A percentile compares a stretch with the other conserved stretches of the same genome.
Conservation (phyloP, 2,888 invertebrate species). For the Lasioglossum malachurum region DNA sequence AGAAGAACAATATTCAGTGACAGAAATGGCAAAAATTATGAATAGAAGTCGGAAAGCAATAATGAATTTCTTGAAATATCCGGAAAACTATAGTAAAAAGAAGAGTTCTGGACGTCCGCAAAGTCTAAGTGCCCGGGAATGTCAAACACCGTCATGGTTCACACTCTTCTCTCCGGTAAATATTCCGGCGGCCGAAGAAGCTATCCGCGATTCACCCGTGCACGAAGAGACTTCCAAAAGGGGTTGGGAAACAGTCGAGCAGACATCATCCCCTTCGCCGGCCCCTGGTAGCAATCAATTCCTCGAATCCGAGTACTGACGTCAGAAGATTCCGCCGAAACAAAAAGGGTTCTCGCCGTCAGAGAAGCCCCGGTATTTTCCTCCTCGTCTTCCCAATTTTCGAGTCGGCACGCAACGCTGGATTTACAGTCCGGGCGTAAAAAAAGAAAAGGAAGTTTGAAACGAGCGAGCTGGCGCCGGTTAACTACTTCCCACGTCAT, state of each 20-base stretch:
- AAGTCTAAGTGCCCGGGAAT: no score
- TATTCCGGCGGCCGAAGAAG: background rate
- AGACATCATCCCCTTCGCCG: slow-evolving; percentile 2
- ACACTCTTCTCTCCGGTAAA: background rate
- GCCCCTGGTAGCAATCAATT: background rate
- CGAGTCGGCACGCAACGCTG: slow-evolving; percentile 32
- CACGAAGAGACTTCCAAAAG: background rate
- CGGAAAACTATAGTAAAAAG: no score
- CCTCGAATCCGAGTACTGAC: slow-evolving; percentile 2
- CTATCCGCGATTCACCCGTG: background rate
- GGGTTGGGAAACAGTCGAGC: background rate
- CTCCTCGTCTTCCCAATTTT: slow-evolving; percentile 32
- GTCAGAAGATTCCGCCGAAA: slow-evolving; percentile 13
- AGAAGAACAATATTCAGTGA: no score
- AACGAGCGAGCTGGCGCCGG: slow-evolving; percentile 19
- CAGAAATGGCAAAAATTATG: no score
- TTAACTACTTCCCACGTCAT: slow-evolving; percentile 41
- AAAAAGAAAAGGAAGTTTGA: slow-evolving; percentile 34
- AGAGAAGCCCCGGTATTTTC: slow-evolving; percentile 7
- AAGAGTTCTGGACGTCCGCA: no score
- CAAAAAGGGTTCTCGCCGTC: background rate
- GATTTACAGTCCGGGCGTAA: slow-evolving; percentile 44
- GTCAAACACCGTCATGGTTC: background rate
- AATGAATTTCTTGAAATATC: no score
- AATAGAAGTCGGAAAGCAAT: no score